phyloP scores from a whole-genome alignment of 2,113 vertebrate species.

The Pantherophis guttatus region DNA sequence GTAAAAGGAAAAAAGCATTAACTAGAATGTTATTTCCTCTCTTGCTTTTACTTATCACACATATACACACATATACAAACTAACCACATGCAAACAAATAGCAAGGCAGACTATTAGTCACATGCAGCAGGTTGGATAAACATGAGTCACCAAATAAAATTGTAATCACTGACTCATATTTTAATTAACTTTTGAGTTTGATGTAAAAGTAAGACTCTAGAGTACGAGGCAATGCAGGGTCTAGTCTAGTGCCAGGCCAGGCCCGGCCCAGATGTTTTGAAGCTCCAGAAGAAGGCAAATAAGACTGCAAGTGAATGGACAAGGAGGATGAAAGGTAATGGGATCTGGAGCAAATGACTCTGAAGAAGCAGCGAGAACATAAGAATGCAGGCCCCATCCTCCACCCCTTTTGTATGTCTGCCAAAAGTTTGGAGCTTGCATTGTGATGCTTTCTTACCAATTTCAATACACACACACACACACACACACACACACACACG shows the following conservation, averaged over 20 bases:
- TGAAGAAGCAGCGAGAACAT: not conserved
- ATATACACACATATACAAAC: not conserved
- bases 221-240: not conserved
- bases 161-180: not conserved
- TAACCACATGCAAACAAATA: not conserved
- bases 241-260: not conserved
- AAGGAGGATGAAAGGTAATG: not conserved
- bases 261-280: not conserved
- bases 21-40: not conserved
- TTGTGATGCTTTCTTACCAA: not conserved
- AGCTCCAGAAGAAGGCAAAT: not conserved
- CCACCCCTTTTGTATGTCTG: not conserved
- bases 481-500: not conserved
- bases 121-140: not conserved
- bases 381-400: not conserved
- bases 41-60: not conserved
- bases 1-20: not conserved
- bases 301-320: not conserved
- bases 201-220: not conserved
- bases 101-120: not conserved
- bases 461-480: not conserved
- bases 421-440: not conserved
- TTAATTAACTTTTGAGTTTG: not conserved
- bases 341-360: not conserved
- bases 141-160: constrained; percentile 2